Base-by-base conservation (phyloP, 2,113 vertebrate species). In the Panurus biarmicus region DNA sequence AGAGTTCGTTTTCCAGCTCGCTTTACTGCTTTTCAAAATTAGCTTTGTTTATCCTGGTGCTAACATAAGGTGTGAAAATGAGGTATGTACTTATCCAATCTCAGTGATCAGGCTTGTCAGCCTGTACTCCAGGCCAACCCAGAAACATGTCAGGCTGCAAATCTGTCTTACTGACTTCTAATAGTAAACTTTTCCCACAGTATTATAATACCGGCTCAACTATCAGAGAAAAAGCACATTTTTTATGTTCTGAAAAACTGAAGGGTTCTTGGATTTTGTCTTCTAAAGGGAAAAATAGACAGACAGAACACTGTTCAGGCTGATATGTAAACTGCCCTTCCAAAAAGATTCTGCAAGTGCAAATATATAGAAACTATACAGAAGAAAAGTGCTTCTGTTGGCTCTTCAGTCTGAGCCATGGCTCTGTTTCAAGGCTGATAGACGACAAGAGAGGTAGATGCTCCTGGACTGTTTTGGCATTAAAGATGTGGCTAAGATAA, bases 401-500 rank as follows among this genome's bases (percentile, higher is more conserved):
- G 18, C 66, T 65, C 78, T 60, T 72, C 25, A 83, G 40, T 47
- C 45, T 89, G n/a, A 87, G 35, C 20, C 45, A 61, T 14, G 9
- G 35, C 89, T 58, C 53, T 86, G 7, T 94, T 72, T 93, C 87
- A 95, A 96, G 53, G 44, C 90, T 95, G 72, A 89, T 7, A 93
- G 67, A 84, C 85, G 51, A 87, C 60, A 69, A 58, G 81, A 90
- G 75, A 92, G 56, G 83, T 94, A 81, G 85, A 81, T 81, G 78
- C 53, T 70, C 35, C 50, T 62, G 42, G 22, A 45, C 47, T 85
- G 48, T 75, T 84, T 74, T 87, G 54, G 89, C 85, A 83, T 87
- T 73, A 66, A 77, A 95, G 75, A 69, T 70, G 53, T 24, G 92
- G 60, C 69, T 91, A 95, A 94, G 88, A 93, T 84, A 94, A 97